Base-by-base conservation (phyloP, 2,888 invertebrate species). In the Cetonia aurata region DNA sequence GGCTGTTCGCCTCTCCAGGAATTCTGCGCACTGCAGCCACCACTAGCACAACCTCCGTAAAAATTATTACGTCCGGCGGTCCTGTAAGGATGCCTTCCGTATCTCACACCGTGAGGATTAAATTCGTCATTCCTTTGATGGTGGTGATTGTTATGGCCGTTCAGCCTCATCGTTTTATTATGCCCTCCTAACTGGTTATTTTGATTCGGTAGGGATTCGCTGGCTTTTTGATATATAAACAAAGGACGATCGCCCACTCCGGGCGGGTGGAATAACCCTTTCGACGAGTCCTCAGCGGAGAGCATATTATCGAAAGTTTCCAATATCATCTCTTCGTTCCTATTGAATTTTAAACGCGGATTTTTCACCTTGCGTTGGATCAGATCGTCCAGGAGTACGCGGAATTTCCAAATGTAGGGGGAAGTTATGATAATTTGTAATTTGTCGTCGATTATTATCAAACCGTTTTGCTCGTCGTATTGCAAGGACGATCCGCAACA, bases 221-320 rank as follows among this genome's bases (percentile, higher is more conserved):
- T 50, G 1, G 44, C 33, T 48, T 48, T 62, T n/a, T 50, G 46
- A 15, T 48, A 62, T n/a, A 91, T 83, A 1, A 92, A 91, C 76
- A 90, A 88, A 0, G 94, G 94, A 62, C 92, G 86, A 81, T 92
- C 92, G 0, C 94, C 94, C 71, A 94, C 91, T 0, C 93, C 93
- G 6, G 87, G 84, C 0, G 94, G 94, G 78, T 92, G 91, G 67
- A 87, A 88, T 4, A 94, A 83, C 0, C 91, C 91, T 9, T 90
- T 86, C 8, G 89, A 88, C 74, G 89, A 88, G 79, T 95, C 95
- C 79, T 94, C 94, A 0, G 89, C 88, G 8, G 89, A 89, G 55
- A 95, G 83, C 0, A 93, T 89, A 70, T 87, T 87, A 0, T 91
- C 90, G 0, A 93, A 86, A 0, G 91, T 87, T 72, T 87, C 87